Percentiles rank a stretch among this genome's conserved stretches.
Conservation (phyloP, 2,113 vertebrate species). For the Myiozetetes cayanensis region DNA sequence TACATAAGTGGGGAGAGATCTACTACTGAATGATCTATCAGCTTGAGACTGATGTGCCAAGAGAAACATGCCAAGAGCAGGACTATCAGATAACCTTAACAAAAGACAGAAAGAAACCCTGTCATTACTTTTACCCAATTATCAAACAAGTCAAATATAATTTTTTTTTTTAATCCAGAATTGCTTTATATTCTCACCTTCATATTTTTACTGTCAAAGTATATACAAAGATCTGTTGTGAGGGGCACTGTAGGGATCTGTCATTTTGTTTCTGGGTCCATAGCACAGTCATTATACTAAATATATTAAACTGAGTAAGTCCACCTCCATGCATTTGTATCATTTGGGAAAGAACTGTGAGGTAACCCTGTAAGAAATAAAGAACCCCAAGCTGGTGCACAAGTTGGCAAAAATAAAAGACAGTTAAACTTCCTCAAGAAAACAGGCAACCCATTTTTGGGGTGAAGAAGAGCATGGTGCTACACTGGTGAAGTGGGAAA, state of each 20-base stretch:
- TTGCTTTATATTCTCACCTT: neutral
- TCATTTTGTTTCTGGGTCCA: neutral
- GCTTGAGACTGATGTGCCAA: neutral
- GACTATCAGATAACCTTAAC: neutral
- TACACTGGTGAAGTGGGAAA: neutral
- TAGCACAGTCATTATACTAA: neutral
- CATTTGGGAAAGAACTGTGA: neutral
- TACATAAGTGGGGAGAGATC: neutral
- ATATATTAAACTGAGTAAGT: neutral
- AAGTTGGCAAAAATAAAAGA: neutral
- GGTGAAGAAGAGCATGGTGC: neutral
- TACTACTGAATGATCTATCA: neutral
- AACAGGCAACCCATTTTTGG: neutral
- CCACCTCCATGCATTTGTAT: fast-evolving
- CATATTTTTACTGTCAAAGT: neutral
- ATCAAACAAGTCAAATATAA: neutral
- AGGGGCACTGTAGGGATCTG: neutral
- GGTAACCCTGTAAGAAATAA: neutral
- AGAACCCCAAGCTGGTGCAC: neutral
- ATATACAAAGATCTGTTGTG: neutral
- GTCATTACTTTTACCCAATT: neutral
- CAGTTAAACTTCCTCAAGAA: neutral
- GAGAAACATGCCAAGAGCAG: neutral
- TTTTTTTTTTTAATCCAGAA: neutral
- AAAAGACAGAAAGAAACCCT: neutral